These are phyloP conservation scores for Zygothrica quintamaculata DNA, from an alignment of 2,888 invertebrate species.

Conservation along the genomic window DNA sequence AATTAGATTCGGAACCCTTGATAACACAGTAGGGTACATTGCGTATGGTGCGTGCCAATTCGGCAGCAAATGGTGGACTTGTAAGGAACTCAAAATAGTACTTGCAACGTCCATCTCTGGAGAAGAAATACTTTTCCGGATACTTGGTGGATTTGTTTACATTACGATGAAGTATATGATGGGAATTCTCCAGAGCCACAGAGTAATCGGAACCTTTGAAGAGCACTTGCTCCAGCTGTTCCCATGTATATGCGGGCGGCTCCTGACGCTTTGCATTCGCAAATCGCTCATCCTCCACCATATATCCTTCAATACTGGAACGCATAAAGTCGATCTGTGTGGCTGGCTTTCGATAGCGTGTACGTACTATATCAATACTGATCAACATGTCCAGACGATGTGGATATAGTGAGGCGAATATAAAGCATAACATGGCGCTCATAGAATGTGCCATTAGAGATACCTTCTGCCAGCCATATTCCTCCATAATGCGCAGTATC, in stretches of 20 bases:
- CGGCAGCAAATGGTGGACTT: constrained; percentile 85
- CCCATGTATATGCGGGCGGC: constrained; percentile 87
- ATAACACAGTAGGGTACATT: constrained; percentile 88
- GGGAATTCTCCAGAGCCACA: constrained; percentile 86
- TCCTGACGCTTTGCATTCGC: constrained; percentile 81
- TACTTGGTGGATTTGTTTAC: constrained; percentile 86
- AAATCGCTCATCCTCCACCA: constrained; percentile 85
- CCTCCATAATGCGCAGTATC: constrained; percentile 86
- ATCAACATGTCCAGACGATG: constrained; percentile 83
- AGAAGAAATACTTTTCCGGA: constrained; percentile 86
- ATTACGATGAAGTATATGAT: constrained; percentile 87
- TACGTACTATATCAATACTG: constrained; percentile 81
- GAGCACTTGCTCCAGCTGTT: constrained; percentile 87
- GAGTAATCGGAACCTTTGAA: constrained; percentile 86
- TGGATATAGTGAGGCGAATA: constrained; percentile 87
- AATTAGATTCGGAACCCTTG: constrained; percentile 87
- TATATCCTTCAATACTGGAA: constrained; percentile 83
- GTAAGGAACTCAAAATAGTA: constrained; percentile 73
- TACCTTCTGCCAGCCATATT: constrained; percentile 89
- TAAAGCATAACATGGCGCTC: constrained; percentile 87
- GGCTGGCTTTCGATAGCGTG: constrained; percentile 59
- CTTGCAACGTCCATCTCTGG: constrained; percentile 82
- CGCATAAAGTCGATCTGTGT: constrained; percentile 79
- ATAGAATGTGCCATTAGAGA: constrained; percentile 89
- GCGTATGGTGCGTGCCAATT: constrained; percentile 86